A percentile compares a stretch with the other conserved stretches of the same genome.
phyloP scores from a whole-genome alignment of 2,888 invertebrate species.

The Eurytoma californica region DNA sequence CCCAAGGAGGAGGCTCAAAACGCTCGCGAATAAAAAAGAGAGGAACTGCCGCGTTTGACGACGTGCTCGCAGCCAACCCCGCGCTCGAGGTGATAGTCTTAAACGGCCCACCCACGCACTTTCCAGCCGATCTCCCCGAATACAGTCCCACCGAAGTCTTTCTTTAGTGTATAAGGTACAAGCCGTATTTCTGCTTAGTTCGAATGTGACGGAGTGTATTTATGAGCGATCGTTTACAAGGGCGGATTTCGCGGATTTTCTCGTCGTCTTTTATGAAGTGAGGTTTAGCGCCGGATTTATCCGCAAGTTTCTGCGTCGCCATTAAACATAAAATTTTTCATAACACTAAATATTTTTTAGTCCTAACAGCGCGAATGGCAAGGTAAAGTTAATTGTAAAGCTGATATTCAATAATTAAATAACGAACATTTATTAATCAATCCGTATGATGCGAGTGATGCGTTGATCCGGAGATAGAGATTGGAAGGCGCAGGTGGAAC shows the following conservation, averaged over 20 bases:
- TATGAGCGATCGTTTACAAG: constrained; percentile 18
- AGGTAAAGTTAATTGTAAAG: neutral
- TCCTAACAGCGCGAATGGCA: too few species aligned
- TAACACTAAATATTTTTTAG: too few species aligned
- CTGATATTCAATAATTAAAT: neutral
- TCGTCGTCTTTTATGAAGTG: neutral
- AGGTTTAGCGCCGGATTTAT: neutral
- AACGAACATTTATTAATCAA: neutral
- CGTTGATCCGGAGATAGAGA: neutral
- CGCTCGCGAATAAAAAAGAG: constrained; percentile 10
- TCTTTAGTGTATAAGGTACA: neutral
- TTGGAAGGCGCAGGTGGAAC: neutral
- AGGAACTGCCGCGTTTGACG: constrained; percentile 58
- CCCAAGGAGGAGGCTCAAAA: constrained; percentile 47
- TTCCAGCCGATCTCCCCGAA: constrained; percentile 64
- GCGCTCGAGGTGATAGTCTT: constrained; percentile 65
- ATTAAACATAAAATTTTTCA: too few species aligned
- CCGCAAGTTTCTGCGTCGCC: too few species aligned
- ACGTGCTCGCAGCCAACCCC: constrained; percentile 63
- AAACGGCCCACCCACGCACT: constrained; percentile 67
- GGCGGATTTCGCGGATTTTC: constrained; percentile 25
- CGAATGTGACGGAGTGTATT: constrained; percentile 32
- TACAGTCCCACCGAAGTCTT: constrained; percentile 10
- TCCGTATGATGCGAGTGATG: neutral
- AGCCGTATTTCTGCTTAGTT: neutral